Conservation (phyloP, 2,888 invertebrate genomes). For the Myopa tessellatipennis region DNA sequence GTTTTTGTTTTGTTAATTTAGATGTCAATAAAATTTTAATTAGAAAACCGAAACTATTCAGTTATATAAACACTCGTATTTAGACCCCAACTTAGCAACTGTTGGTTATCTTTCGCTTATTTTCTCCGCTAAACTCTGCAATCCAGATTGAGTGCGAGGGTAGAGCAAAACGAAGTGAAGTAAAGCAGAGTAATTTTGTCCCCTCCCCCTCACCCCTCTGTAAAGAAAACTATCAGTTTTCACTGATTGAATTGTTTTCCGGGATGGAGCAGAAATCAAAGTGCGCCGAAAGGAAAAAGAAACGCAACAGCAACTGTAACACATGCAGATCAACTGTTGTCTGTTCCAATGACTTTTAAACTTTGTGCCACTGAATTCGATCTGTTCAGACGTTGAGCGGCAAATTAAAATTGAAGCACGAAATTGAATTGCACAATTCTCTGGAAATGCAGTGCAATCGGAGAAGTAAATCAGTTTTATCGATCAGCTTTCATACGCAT, state of each 20-base stretch:
- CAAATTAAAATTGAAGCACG: neutral
- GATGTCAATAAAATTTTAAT: no score
- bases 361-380: slow-evolving; percentile 28
- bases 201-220: no score
- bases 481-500: neutral
- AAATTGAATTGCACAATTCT: neutral
- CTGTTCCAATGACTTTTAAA: slow-evolving; percentile 35
- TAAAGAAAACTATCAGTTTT: slow-evolving; percentile 16
- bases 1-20: no score
- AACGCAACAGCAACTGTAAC: neutral
- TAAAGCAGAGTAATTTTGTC: no score
- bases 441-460: neutral
- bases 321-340: slow-evolving; percentile 8
- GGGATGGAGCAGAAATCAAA: slow-evolving; percentile 36
- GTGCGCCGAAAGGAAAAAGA: slow-evolving; percentile 13
- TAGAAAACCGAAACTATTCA: no score
- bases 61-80: no score
- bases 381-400: neutral
- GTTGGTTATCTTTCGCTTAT: no score
- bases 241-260: slow-evolving; percentile 37
- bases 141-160: no score
- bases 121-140: no score
- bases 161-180: no score
- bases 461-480: slow-evolving; percentile 12
- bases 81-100: no score